Conservation (phyloP, 2,888 invertebrate species). For the Dicyrtomina minuta region DNA sequence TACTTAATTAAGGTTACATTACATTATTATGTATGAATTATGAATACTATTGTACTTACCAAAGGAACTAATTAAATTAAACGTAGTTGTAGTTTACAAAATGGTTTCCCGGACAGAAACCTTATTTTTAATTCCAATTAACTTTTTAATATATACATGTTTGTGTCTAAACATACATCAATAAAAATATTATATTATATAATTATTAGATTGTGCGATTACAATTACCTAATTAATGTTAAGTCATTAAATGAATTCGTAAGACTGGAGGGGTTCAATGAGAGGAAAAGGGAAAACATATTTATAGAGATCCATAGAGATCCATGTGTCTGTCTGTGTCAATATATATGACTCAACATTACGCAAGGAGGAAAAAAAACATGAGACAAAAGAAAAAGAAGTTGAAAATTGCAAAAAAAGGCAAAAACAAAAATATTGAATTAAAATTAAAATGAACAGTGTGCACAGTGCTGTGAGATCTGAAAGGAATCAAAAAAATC, state of each 20-base stretch:
- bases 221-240: slow-evolving; percentile 5
- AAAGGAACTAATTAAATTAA: slow-evolving; percentile 1
- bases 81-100: slow-evolving; percentile 10
- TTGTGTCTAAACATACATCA: slow-evolving; percentile 13
- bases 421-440: not conserved
- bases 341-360: not conserved
- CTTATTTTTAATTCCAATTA: slow-evolving; percentile 26
- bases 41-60: slow-evolving; percentile 5
- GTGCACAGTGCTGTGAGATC: not conserved
- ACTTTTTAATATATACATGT: slow-evolving; percentile 22
- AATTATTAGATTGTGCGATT: slow-evolving; percentile 9
- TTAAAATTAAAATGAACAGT: not conserved
- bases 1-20: not conserved
- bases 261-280: slow-evolving; percentile 26
- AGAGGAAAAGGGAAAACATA: slow-evolving; percentile 8
- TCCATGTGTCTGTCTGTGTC: not conserved
- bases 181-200: slow-evolving; percentile 16
- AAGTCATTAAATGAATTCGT: slow-evolving; percentile 21
- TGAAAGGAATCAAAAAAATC: not conserved
- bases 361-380: not conserved
- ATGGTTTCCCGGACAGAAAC: slow-evolving; percentile 29
- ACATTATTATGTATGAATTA: not conserved
- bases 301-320: not conserved
- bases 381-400: not conserved
- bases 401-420: not conserved